phyloP scores from a whole-genome alignment of 2,113 vertebrate species.

The Tonatia bakeri region DNA sequence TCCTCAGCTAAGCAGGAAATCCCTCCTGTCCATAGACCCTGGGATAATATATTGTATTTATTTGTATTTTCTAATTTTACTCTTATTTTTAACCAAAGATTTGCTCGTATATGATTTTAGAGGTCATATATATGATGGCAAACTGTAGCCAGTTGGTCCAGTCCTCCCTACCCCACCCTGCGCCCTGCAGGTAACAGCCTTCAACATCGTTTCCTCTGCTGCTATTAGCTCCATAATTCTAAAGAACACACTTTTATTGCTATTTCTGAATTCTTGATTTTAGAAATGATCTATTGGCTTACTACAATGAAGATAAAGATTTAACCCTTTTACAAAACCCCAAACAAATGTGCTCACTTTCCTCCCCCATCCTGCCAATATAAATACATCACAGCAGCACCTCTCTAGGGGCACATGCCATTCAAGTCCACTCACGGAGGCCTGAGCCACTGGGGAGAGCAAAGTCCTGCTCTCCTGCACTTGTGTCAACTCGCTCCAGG shows the following conservation, averaged over 20 bases:
- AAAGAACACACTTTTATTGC: not conserved
- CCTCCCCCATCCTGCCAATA: not conserved
- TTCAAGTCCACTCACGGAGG: not conserved
- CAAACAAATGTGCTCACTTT: not conserved
- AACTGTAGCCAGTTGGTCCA: not conserved
- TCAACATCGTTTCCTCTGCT: not conserved
- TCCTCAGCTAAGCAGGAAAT: not conserved
- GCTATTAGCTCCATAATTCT: not conserved
- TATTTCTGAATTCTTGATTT: not conserved
- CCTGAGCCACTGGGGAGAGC: not conserved
- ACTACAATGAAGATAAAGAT: not conserved
- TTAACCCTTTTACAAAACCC: not conserved
- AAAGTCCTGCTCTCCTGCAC: not conserved
- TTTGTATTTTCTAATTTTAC: not conserved
- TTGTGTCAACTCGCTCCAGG: not conserved
- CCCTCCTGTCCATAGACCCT: not conserved
- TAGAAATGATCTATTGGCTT: not conserved
- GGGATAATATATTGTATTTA: not conserved
- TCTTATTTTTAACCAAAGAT: not conserved
- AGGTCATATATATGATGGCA: not conserved
- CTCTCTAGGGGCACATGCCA: not conserved
- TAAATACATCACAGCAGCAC: not conserved
- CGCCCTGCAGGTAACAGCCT: not conserved
- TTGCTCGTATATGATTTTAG: not conserved
- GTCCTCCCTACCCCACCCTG: accelerated